Evolutionary conservation across 2,888 invertebrate genomes (phyloP).

Genomic region (Lottia scabra): DNA sequence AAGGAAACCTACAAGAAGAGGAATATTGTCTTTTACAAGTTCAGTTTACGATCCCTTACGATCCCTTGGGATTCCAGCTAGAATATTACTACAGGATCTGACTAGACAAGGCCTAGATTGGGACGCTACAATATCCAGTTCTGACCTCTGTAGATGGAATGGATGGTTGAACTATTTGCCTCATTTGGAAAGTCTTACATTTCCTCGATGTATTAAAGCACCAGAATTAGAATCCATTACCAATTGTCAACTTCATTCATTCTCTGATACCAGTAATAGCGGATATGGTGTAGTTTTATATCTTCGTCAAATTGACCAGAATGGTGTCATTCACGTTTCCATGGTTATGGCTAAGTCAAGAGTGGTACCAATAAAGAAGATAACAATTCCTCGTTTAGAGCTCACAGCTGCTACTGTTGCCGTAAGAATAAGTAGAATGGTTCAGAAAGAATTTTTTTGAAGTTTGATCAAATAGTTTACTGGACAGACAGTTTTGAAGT

Average conservation of each 20-base stretch:
- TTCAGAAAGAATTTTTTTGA: constrained; percentile 11
- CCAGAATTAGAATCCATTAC: neutral
- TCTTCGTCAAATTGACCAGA: constrained; percentile 1
- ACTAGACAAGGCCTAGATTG: no score
- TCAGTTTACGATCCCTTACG: constrained; percentile 19
- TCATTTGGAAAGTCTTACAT: neutral
- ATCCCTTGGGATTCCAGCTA: constrained; percentile 6
- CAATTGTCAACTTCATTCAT: neutral
- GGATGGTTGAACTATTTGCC: constrained; percentile 14
- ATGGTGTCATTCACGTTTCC: constrained; percentile 12
- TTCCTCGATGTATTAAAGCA: constrained; percentile 6
- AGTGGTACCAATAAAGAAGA: constrained; percentile 23
- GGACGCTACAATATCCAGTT: no score
- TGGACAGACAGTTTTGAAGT: constrained; percentile 15
- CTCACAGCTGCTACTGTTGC: constrained; percentile 22
- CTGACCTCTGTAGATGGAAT: neutral
- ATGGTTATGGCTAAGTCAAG: constrained; percentile 25
- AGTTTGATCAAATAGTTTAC: neutral
- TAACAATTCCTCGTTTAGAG: no score
- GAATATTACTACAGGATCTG: neutral
- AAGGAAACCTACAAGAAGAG: neutral
- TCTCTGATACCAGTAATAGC: neutral
- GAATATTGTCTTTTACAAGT: constrained; percentile 5
- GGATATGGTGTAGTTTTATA: constrained; percentile 5
- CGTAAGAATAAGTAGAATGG: constrained; percentile 5